Evolutionary conservation across 2,113 vertebrate species (phyloP).

Genomic region (Capreolus pygargus): DNA sequence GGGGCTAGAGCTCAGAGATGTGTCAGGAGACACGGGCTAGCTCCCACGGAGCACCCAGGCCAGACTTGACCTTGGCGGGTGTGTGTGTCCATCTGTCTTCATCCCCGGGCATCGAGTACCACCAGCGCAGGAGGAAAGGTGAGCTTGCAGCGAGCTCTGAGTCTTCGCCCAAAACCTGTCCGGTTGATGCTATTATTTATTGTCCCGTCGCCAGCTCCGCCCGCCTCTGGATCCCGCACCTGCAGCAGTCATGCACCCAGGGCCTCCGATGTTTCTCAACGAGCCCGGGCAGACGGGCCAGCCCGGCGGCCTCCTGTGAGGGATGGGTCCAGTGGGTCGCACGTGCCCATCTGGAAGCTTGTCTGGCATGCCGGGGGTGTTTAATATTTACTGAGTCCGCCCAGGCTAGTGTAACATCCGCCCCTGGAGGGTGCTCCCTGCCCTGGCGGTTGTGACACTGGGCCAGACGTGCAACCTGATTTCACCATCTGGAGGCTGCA

Average conservation of each 20-base stretch:
- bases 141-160: fast-evolving
- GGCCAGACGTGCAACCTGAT: not conserved
- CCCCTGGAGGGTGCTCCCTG: not conserved
- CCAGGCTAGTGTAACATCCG: not conserved
- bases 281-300: not conserved
- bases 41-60: fast-evolving
- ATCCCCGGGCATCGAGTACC: fast-evolving
- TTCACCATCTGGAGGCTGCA: not conserved
- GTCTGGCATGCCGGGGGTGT: not conserved
- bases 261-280: fast-evolving
- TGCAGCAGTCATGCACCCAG: fast-evolving
- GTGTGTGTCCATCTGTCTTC: fast-evolving
- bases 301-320: not conserved
- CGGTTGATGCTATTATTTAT: fast-evolving
- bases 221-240: fast-evolving
- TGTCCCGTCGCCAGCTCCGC: fast-evolving
- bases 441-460: not conserved
- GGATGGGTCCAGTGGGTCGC: not conserved
- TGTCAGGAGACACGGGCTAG: not conserved
- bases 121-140: fast-evolving
- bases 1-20: not conserved
- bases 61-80: fast-evolving
- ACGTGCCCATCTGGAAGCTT: not conserved
- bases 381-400: conserved; percentile 51
- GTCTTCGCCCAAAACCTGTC: not conserved